Evolutionary conservation across 2,888 invertebrate species (phyloP).

Genomic region (Sthenelais limicola): DNA sequence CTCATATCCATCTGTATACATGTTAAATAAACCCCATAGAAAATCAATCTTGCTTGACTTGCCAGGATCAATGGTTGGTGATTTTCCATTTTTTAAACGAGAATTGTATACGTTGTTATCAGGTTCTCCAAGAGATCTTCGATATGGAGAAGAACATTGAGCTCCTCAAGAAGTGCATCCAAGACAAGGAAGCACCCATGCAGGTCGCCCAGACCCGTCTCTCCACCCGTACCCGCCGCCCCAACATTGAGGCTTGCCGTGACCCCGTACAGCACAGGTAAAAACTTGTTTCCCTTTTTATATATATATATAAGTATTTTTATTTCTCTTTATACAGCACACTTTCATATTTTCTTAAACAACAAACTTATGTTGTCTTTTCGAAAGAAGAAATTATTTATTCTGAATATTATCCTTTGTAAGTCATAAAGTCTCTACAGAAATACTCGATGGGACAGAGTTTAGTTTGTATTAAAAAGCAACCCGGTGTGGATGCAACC

Average conservation of each 20-base stretch:
- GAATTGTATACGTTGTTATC: too few species aligned
- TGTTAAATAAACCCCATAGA: too few species aligned
- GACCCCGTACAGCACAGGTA: constrained; percentile 88
- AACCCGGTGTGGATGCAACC: too few species aligned
- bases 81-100: too few species aligned
- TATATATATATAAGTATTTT: not conserved
- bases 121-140: constrained; percentile 94
- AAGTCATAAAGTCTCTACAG: too few species aligned
- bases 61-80: too few species aligned
- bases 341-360: not conserved
- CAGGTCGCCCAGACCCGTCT: constrained; percentile 83
- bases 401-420: too few species aligned
- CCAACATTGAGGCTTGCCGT: constrained; percentile 90
- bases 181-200: constrained; percentile 81
- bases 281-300: constrained; percentile 22
- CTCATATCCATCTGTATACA: too few species aligned
- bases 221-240: constrained; percentile 89
- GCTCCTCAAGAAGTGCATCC: constrained; percentile 88
- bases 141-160: constrained; percentile 94
- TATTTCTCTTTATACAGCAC: not conserved
- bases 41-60: too few species aligned
- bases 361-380: not conserved
- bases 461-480: too few species aligned
- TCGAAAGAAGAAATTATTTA: too few species aligned
- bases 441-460: too few species aligned